Conservation (phyloP, 1,140 invertebrate species). For the Dendrolimus kikuchii region DNA sequence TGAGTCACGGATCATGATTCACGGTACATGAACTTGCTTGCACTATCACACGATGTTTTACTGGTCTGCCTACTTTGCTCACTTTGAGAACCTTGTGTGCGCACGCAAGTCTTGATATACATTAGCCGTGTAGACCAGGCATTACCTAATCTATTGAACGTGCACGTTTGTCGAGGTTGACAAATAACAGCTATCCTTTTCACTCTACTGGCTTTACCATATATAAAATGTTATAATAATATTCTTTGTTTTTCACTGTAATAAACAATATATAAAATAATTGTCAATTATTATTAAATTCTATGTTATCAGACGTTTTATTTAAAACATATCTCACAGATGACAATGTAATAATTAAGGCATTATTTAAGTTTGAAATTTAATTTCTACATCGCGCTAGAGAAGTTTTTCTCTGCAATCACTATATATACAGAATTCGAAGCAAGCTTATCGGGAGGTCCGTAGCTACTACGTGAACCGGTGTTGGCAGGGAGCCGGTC, state of each 20-base stretch:
- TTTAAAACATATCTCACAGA: no score
- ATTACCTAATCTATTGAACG: background rate
- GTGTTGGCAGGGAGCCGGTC: conserved; percentile 39
- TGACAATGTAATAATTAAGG: no score
- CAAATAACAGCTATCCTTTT: conserved; percentile 21
- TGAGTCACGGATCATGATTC: no score
- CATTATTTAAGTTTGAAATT: background rate
- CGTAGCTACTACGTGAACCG: conserved; percentile 58
- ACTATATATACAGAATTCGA: conserved; percentile 21
- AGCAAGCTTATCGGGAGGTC: conserved; percentile 26
- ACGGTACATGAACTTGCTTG: no score
- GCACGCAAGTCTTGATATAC: no score
- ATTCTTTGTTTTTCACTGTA: no score
- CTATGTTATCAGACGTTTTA: no score
- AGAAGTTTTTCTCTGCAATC: conserved; percentile 22
- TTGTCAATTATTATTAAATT: conserved; percentile 2
- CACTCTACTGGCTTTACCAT: conserved; percentile 15
- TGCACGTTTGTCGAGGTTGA: background rate
- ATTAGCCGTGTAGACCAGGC: no score
- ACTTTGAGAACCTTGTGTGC: no score
- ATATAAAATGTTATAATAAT: conserved; percentile 3
- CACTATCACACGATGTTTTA: no score
- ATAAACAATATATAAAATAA: background rate
- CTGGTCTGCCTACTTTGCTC: no score
- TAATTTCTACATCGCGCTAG: conserved; percentile 40